Base-by-base conservation (phyloP, 2,113 vertebrate species). In the Melanocharis versteri region DNA sequence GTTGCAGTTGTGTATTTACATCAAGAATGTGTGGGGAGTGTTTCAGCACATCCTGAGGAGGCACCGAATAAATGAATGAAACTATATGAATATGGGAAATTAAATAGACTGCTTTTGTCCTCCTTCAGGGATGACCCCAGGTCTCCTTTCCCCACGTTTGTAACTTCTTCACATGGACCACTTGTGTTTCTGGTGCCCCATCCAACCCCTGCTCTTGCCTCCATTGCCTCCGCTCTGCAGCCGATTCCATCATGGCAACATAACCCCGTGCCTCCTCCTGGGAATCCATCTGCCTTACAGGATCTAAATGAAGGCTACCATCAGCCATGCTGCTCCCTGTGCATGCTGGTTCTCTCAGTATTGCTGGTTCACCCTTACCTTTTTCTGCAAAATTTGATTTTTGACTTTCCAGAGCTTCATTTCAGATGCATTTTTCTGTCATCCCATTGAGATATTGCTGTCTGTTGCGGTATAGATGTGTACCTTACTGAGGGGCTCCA, bases 401-500 rank as follows among this genome's bases (percentile, higher is more conserved):
- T 69, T 54, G 50, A 72, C 13, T 83, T 83, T 45, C 42, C 48
- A 30, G 33, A 77, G 62, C 35, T 80, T 84, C 33, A 16, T 75
- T 86, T 37, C 28, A 58, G 50, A 9, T 68, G n/a, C 22, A 42
- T 7, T 23, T 54, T 58, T 11, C 66, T 70, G 64, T 45, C 2
- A 0, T 87, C 53, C 64, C 27, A 16, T 19, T 58, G 53, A 51
- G 42, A 54, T 35, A 17, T 30, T 58, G 79, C 68, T 81, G 69
- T 48, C n/a, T 76, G 31, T 10, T 76, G 79, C 0, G 0, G 35
- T 44, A 9, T 13, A 44, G 33, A 35, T 13, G 8, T 37, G 21
- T 64, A 19, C 33, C 15, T 61, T 73, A 53, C 24, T 73, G 39
- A 50, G 20, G 6, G 31, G 26, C 44, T 86, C 82, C 54, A 66